Conservation (phyloP, 2,113 vertebrate species). For the Psephotus haematonotus region DNA sequence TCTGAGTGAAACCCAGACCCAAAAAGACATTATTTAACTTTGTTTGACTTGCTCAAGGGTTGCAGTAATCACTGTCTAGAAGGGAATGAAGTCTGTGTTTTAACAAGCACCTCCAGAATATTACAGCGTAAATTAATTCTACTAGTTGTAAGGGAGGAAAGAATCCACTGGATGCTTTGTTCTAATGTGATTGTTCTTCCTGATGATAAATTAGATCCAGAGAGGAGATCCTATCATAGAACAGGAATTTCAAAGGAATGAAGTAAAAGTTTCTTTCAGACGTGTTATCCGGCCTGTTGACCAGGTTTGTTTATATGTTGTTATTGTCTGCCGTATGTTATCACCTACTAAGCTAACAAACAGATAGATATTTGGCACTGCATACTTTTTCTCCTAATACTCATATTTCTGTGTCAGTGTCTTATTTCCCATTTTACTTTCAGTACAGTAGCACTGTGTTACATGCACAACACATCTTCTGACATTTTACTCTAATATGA, state of each 20-base stretch:
- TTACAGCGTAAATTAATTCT: not conserved
- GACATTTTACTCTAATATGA: not conserved
- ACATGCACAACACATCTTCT: not conserved
- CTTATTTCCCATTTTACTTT: not conserved
- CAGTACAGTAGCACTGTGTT: not conserved
- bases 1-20: not conserved
- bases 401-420: not conserved
- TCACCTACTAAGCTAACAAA: not conserved
- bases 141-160: not conserved
- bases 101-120: not conserved
- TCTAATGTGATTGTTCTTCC: not conserved
- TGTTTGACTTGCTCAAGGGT: not conserved
- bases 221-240: slow-evolving; percentile 67
- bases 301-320: slow-evolving; percentile 73
- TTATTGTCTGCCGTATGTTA: not conserved
- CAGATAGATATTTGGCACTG: not conserved
- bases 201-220: slow-evolving; percentile 70
- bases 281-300: slow-evolving; percentile 67
- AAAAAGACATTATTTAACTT: not conserved
- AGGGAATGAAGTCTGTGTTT: not conserved
- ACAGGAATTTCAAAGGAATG: slow-evolving; percentile 69
- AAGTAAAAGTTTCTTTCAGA: slow-evolving; percentile 57
- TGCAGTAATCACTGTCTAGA: not conserved
- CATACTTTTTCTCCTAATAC: not conserved
- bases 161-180: not conserved